These are phyloP conservation scores for Labia minor DNA, from an alignment of 2,888 invertebrate species.

Conservation along the genomic window DNA sequence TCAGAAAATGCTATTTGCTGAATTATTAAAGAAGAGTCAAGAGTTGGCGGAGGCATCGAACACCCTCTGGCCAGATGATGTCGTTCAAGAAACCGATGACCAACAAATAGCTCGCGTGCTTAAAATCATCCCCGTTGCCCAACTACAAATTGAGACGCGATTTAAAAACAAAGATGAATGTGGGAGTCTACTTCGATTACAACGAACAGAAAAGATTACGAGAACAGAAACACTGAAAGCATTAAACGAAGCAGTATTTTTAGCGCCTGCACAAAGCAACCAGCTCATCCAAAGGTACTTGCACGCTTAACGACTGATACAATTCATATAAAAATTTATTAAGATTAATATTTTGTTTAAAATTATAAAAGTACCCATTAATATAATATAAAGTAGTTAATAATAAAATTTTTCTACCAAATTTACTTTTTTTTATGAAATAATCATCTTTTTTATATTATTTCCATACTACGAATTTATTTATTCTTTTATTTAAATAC, in stretches of 20 bases:
- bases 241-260: background rate
- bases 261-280: background rate
- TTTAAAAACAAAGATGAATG: background rate
- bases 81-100: background rate
- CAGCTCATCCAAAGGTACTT: background rate
- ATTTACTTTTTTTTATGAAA: too few relatives aligned
- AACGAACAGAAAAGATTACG: background rate
- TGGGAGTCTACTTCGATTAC: background rate
- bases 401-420: too few relatives aligned
- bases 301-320: too few relatives aligned
- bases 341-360: too few relatives aligned
- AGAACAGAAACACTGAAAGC: background rate
- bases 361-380: too few relatives aligned
- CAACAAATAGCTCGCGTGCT: background rate
- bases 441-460: too few relatives aligned
- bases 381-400: too few relatives aligned
- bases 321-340: too few relatives aligned
- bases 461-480: too few relatives aligned
- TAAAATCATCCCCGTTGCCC: background rate
- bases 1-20: background rate
- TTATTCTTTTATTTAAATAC: too few relatives aligned
- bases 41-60: background rate
- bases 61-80: background rate
- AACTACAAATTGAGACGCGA: background rate
- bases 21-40: background rate